A percentile compares a stretch with the other conserved stretches of the same genome.
Conservation (phyloP, 2,113 vertebrate genomes). For the Zootoca vivipara region DNA sequence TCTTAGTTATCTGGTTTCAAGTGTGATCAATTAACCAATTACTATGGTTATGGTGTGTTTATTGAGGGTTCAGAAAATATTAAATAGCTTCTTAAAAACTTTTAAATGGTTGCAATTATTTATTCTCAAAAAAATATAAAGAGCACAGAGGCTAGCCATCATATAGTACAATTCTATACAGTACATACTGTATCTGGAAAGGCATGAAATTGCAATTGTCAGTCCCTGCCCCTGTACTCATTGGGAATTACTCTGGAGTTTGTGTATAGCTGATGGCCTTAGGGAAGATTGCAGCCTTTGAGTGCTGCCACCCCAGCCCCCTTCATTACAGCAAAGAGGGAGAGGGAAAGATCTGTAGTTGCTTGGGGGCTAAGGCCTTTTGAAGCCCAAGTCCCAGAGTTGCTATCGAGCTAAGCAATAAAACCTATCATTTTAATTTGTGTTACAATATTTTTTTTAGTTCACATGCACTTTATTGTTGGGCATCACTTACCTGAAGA, state of each 20-base stretch:
- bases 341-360: background rate
- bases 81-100: background rate
- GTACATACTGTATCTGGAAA: background rate
- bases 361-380: background rate
- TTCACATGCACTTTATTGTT: background rate
- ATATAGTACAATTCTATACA: background rate
- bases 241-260: background rate
- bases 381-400: background rate
- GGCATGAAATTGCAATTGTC: no score
- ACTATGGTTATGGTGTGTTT: background rate
- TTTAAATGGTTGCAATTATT: background rate
- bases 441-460: background rate
- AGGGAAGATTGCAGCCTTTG: background rate
- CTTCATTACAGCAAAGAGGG: background rate
- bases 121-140: background rate
- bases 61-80: background rate
- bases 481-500: conserved; percentile 86
- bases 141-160: background rate
- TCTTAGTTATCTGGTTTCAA: background rate
- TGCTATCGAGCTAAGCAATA: background rate
- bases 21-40: background rate
- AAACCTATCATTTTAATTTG: background rate
- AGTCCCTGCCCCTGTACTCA: background rate
- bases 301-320: no score
- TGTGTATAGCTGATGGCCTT: background rate